Percentiles rank a stretch among this genome's conserved stretches.
These are phyloP conservation scores for Lasioglossum zephyrum DNA, from an alignment of 2,888 invertebrate species.

Conservation along the genomic window DNA sequence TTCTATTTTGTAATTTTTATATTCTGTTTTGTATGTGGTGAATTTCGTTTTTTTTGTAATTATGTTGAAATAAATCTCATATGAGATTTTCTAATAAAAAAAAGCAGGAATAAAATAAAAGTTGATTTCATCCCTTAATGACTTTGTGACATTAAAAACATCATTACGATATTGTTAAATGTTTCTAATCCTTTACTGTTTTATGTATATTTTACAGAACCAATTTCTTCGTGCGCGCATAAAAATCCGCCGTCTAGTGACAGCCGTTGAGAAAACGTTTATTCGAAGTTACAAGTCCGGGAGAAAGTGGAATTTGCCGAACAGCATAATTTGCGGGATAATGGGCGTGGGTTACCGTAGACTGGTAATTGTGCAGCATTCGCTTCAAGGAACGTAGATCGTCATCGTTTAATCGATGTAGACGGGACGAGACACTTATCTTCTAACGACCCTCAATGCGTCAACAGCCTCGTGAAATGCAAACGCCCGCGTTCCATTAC, in stretches of 20 bases:
- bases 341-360: neutral
- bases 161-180: too few species aligned
- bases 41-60: too few species aligned
- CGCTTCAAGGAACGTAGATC: slow-evolving; percentile 45
- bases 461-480: slow-evolving; percentile 57
- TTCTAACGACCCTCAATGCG: slow-evolving; percentile 59
- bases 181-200: too few species aligned
- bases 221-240: too few species aligned
- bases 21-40: too few species aligned
- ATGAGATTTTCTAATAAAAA: too few species aligned
- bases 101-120: too few species aligned
- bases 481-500: slow-evolving; percentile 55
- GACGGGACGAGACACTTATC: slow-evolving; percentile 64
- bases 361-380: slow-evolving; percentile 22
- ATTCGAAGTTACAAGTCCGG: neutral
- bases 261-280: neutral
- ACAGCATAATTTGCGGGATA: neutral
- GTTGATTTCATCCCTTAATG: too few species aligned
- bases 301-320: neutral
- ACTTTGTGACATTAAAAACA: too few species aligned
- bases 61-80: too few species aligned
- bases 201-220: too few species aligned
- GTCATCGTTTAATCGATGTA: slow-evolving; percentile 53
- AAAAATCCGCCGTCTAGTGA: neutral
- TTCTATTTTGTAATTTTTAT: too few species aligned